Conservation (phyloP, 2,888 invertebrate genomes). For the Pteria penguin region DNA sequence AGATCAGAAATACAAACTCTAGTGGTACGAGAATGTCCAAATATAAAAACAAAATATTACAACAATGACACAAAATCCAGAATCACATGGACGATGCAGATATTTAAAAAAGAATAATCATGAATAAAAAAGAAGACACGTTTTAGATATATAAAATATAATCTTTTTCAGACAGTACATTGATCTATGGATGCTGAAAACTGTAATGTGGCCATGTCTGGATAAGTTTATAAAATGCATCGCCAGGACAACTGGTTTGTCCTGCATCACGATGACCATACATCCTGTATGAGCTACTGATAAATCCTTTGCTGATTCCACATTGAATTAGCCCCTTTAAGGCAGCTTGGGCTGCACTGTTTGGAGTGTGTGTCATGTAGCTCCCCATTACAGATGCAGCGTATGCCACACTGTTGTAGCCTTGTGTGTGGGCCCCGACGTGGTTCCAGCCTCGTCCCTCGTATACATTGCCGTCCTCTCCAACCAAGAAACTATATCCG, state of each 20-base stretch:
- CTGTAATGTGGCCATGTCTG: constrained; percentile 51
- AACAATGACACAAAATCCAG: too few relatives aligned
- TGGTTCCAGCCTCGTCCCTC: constrained; percentile 88
- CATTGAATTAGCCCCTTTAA: constrained; percentile 63
- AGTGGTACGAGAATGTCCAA: too few relatives aligned
- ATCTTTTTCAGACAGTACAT: too few relatives aligned
- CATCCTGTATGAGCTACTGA: constrained; percentile 50
- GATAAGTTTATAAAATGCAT: constrained; percentile 53
- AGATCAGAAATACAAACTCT: too few relatives aligned
- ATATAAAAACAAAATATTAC: too few relatives aligned
- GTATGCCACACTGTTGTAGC: constrained; percentile 82
- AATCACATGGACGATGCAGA: too few relatives aligned
- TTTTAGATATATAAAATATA: too few relatives aligned
- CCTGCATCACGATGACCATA: constrained; percentile 63
- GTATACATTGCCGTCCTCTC: constrained; percentile 88
- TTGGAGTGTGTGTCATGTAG: constrained; percentile 59
- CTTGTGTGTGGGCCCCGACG: constrained; percentile 86
- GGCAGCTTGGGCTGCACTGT: constrained; percentile 56
- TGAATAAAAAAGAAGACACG: too few relatives aligned
- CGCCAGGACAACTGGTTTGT: constrained; percentile 58
- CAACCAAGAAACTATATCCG: constrained; percentile 86
- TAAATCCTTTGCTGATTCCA: constrained; percentile 56
- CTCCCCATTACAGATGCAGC: constrained; percentile 72
- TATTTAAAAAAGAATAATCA: too few relatives aligned
- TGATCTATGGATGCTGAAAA: background rate